These are phyloP conservation scores for Morbakka virulenta DNA, from an alignment of 30 jellyfish, hydroid and myxozoan genomes.

Conservation along the genomic window DNA sequence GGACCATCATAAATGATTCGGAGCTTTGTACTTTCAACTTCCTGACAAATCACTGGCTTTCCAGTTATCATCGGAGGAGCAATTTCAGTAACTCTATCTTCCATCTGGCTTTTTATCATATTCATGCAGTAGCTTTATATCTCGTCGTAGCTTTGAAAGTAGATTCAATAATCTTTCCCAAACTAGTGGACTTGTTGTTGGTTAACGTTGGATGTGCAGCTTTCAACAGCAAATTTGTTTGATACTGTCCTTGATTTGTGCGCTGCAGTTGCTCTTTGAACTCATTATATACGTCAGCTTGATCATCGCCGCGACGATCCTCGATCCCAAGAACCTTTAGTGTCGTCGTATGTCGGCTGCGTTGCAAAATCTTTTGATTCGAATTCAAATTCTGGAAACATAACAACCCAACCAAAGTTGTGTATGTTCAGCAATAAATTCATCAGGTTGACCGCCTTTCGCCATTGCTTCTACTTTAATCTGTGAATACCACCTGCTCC, in stretches of 20 bases:
- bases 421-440: constrained; percentile 69
- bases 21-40: constrained; percentile 53
- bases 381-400: constrained; percentile 53
- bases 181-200: constrained; percentile 27
- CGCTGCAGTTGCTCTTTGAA: constrained; percentile 51
- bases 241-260: constrained; percentile 43
- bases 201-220: constrained; percentile 12
- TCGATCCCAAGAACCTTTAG: constrained; percentile 64
- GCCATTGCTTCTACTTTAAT: constrained; percentile 42
- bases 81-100: constrained; percentile 48
- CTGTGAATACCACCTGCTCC: constrained; percentile 23
- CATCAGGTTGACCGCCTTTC: constrained; percentile 48
- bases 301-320: constrained; percentile 63
- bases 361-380: constrained; percentile 25
- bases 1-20: constrained; percentile 69
- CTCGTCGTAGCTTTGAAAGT: constrained; percentile 10
- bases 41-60: constrained; percentile 51
- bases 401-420: constrained; percentile 73
- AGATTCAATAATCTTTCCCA: constrained; percentile 33
- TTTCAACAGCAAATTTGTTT: constrained; percentile 20
- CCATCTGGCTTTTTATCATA: constrained; percentile 43
- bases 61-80: constrained; percentile 50
- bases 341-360: constrained; percentile 37
- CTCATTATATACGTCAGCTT: constrained; percentile 46
- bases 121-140: constrained; percentile 35